Evolutionary conservation across 2,113 vertebrate species (phyloP).

Genomic region (Anolis carolinensis): DNA sequence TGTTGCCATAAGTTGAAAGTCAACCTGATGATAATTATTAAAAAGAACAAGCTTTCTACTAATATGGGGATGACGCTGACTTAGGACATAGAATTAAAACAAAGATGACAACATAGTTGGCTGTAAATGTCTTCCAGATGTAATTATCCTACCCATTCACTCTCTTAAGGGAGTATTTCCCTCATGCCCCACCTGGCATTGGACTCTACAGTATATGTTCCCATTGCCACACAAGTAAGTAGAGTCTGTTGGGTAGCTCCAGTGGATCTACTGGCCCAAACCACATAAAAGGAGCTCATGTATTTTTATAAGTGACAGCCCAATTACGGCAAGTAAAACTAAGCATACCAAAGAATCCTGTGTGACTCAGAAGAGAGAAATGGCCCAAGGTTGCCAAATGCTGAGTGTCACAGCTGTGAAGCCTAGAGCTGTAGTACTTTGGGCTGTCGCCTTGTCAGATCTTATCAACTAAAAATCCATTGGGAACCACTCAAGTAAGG

Average conservation of each 20-base stretch:
- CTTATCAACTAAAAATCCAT: constrained; percentile 49
- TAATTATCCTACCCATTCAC: background rate
- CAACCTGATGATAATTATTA: too few relatives aligned
- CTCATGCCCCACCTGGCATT: background rate
- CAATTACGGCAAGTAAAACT: background rate
- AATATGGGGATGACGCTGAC: too few relatives aligned
- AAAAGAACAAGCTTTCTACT: too few relatives aligned
- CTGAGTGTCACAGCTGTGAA: constrained; percentile 57
- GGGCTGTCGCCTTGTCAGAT: constrained; percentile 63
- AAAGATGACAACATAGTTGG: background rate
- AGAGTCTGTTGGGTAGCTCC: background rate
- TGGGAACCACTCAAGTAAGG: background rate
- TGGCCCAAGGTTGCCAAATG: constrained; percentile 36
- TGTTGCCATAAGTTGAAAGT: too few relatives aligned
- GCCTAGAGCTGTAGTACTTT: constrained; percentile 43
- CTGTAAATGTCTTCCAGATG: background rate
- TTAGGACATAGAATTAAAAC: too few relatives aligned
- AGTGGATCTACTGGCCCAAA: background rate
- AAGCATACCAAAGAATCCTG: constrained; percentile 3
- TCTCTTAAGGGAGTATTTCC: background rate
- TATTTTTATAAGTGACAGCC: background rate
- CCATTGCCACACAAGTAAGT: background rate
- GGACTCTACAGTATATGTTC: background rate
- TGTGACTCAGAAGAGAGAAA: background rate
- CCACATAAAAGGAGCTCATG: background rate